Evolutionary conservation across 2,888 invertebrate genomes (phyloP), one percentile per base, ranked within the genome.

Genomic region (Agriotes lineatus): DNA sequence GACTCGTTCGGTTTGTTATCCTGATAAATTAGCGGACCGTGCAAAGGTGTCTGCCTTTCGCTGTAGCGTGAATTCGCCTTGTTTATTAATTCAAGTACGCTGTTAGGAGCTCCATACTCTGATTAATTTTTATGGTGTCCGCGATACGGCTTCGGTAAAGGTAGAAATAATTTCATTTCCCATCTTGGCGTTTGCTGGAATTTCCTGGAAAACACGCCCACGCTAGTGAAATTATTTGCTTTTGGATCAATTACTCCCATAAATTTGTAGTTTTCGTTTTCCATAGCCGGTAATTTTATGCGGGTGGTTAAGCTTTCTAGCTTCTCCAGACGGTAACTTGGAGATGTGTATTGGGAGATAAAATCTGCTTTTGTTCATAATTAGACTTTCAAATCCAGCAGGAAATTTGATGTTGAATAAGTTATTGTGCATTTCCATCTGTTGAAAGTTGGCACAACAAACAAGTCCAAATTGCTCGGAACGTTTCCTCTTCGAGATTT

Each of bases 11-110:
- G 18, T 19, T 50, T 50, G 14, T 50, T 52, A 52, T 52, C 52
- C 52, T 52, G 52, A 52, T 52, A 52, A 52, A 33, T 52, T 52
- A 52, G 16, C 52, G 19, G 33, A 52, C 35, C 52, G 52, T 52
- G 14, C n/a, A 18, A 18, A 33, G 18, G 9, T 52, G 19, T 45
- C 45, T 20, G 45, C 52, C 52, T 52, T 52, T 52, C 52, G 52
- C 52, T 18, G 18, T 18, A 33, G 52, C 52, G 52, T 33, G 52
- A 52, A 52, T 35, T 33, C 12, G 18, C 52, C 48, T 48, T 48
- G 48, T 48, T 22, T 25, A 48, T 48, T 48, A 48, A 48, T 48
- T 48, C 48, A 22, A 54, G 54, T 54, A 25, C 57, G 10, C 16
- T 25, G 39, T 22, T 22, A 25, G 57, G 10, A 4, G 22, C 39